Evolutionary conservation across 2,113 vertebrate species (phyloP).

Genomic region (Pleuronectes platessa): DNA sequence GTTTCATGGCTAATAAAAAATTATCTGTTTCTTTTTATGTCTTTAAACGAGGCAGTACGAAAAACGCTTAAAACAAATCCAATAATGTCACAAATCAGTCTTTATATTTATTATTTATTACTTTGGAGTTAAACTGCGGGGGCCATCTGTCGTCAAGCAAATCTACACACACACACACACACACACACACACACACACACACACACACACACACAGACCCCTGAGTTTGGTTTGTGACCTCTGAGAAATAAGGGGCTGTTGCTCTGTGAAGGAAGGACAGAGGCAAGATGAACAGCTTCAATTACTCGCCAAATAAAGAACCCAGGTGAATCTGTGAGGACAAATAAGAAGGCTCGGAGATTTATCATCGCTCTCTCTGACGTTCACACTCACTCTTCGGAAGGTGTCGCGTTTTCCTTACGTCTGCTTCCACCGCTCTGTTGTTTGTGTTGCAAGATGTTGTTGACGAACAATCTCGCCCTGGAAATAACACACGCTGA

Average conservation of each 20-base stretch:
- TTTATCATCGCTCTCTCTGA: slow-evolving; percentile 22
- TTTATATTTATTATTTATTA: neutral
- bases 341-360: slow-evolving; percentile 10
- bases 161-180: neutral
- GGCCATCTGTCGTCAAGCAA: neutral
- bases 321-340: slow-evolving; percentile 11
- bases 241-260: slow-evolving; percentile 15
- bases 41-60: slow-evolving; percentile 6
- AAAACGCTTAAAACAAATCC: neutral
- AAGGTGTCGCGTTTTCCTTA: neutral
- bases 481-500: slow-evolving; percentile 18
- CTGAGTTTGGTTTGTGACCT: slow-evolving; percentile 21
- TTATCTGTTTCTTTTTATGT: neutral
- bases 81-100: neutral
- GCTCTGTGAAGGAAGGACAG: slow-evolving; percentile 10
- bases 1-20: neutral
- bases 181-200: no score
- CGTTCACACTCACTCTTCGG: neutral
- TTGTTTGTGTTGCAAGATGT: slow-evolving; percentile 12
- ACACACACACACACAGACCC: neutral
- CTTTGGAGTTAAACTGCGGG: neutral
- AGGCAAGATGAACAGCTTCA: slow-evolving; percentile 34
- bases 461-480: slow-evolving; percentile 3
- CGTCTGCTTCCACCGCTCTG: neutral
- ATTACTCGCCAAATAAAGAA: slow-evolving; percentile 17